Evolutionary conservation across 2,797 vertebrate species (phyloP).

Genomic region (Synaphobranchus kaupii): DNA sequence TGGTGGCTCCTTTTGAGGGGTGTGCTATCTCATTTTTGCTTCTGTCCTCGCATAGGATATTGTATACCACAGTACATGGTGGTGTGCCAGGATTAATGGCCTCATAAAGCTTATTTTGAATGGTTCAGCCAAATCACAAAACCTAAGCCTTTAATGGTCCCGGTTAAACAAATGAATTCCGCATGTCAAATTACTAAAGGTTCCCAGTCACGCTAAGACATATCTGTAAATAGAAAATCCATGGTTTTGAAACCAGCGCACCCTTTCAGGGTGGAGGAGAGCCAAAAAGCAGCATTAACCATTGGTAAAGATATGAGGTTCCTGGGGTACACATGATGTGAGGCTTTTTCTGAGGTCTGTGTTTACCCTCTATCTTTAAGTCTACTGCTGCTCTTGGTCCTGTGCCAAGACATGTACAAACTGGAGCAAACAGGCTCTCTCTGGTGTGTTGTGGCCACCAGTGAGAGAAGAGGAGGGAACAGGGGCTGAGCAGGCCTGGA

Average conservation of each 20-base stretch:
- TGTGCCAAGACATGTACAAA: conserved; percentile 52
- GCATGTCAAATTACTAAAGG: conserved; percentile 63
- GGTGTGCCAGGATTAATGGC: conserved; percentile 59
- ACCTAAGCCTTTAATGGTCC: conserved; percentile 63
- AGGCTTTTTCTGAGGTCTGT: conserved; percentile 39
- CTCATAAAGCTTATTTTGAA: conserved; percentile 72
- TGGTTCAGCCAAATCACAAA: conserved; percentile 67
- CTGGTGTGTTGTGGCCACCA: conserved; percentile 51
- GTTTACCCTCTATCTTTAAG: conserved; percentile 57
- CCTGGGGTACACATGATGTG: conserved; percentile 57
- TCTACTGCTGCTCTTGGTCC: conserved; percentile 45
- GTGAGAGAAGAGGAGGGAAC: conserved; percentile 42
- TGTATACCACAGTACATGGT: conserved; percentile 51
- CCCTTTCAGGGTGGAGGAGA: conserved; percentile 56
- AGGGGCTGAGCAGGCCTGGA: background rate
- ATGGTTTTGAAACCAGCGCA: conserved; percentile 55
- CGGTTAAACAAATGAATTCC: conserved; percentile 67
- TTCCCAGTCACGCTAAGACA: conserved; percentile 63
- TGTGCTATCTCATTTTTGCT: background rate
- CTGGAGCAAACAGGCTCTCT: conserved; percentile 63
- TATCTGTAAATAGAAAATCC: conserved; percentile 70
- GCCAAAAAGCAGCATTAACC: conserved; percentile 64
- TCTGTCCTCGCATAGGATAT: conserved; percentile 32
- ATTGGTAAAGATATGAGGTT: conserved; percentile 56
- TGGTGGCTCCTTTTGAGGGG: background rate